Base-by-base conservation (phyloP, 2,888 invertebrate genomes). In the Pseudococcus viburni region DNA sequence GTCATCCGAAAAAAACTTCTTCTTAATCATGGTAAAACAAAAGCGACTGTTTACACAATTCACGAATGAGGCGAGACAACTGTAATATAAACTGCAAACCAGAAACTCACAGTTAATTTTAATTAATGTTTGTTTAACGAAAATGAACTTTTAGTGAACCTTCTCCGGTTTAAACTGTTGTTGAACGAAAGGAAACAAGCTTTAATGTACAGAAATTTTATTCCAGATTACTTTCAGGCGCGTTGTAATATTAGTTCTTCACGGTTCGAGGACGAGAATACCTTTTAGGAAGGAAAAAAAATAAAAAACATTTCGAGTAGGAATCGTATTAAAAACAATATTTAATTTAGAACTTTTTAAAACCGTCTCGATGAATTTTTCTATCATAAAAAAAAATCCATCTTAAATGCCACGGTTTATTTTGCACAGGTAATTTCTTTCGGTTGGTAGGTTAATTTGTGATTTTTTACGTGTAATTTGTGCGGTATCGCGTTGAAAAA, bases 71-170 rank as follows among this genome's bases (percentile, higher is more conserved):
- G 80, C 80, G 80, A 80, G 80, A 46, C 80, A 80, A 80, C 80
- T 80, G 80, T 80, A 80, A 80, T 80, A 80, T 80, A 80, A 80
- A 80, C 80, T 80, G 80, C 80, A 42, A 39, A 80, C 80, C 80
- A 42, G 22, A 85, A 85, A 85, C 85, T 85, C 64, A 64, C 85
- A 55, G 85, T 64, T 85, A 85, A 85, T 85, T 85, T 85, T 85
- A 85, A 85, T 85, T 85, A 85, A 85, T 85, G 85, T 85, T 85
- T 85, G 85, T 85, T 85, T 85, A 85, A 64, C 55, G 85, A 85
- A 85, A 85, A 85, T 85, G 85, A 85, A 85, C 85, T 59, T 42
- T 80, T 33, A 85, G 85, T 85, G 85, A 85, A 85, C 85, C 85
- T 42, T 85, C 55, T 85, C 19, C 26, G 19, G 42, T 64, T 64